Evolutionary conservation across 2,888 invertebrate genomes (phyloP).

Genomic region (Oligia fasciuncula): DNA sequence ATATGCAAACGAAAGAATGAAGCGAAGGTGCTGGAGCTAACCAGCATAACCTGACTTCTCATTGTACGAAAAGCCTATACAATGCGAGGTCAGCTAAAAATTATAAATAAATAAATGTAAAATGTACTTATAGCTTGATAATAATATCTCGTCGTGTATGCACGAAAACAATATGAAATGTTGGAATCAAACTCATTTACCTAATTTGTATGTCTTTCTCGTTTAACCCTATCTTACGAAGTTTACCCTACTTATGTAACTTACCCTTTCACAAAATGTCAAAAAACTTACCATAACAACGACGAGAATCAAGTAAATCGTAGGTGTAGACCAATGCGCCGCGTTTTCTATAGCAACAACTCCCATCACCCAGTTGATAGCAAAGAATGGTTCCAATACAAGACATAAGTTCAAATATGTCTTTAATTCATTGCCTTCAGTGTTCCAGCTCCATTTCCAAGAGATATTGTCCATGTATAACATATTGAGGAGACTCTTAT

Average conservation of each 20-base stretch:
- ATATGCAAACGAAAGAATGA: not conserved
- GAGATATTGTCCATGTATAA: constrained; percentile 87
- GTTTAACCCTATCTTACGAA: not conserved
- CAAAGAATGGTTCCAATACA: constrained; percentile 92
- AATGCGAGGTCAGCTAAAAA: too few species aligned
- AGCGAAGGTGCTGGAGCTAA: not conserved
- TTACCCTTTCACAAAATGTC: not conserved
- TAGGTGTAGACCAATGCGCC: constrained; percentile 90
- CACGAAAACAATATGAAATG: not conserved
- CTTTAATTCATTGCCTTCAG: constrained; percentile 90
- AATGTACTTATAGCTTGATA: too few species aligned
- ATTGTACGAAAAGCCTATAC: too few species aligned
- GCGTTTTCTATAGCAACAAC: constrained; percentile 93
- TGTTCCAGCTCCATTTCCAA: constrained; percentile 85
- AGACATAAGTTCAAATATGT: constrained; percentile 91
- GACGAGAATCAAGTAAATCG: constrained; percentile 90
- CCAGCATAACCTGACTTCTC: too few species aligned
- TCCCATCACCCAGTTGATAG: constrained; percentile 93
- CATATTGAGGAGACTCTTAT: constrained; percentile 81
- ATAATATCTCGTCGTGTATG: too few species aligned
- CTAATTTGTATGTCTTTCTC: not conserved
- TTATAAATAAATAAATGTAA: too few species aligned
- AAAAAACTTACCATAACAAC: constrained; percentile 89
- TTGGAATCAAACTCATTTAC: not conserved
- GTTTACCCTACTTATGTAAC: not conserved